phyloP scores from a whole-genome alignment of 2,797 vertebrate species.

The Channallabes apus region DNA sequence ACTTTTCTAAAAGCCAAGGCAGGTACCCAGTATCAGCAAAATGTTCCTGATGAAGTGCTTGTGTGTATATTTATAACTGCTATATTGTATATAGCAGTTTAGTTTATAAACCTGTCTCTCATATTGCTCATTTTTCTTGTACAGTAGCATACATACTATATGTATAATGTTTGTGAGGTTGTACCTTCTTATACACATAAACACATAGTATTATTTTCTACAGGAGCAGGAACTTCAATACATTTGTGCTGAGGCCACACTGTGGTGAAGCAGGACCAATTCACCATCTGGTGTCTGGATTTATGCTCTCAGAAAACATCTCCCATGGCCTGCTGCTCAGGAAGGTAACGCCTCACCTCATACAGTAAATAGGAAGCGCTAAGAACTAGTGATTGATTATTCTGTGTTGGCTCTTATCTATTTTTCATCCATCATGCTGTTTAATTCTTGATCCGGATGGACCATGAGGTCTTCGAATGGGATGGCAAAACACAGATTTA shows the following conservation, averaged over 20 bases:
- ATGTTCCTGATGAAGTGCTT: not conserved
- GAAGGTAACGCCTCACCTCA: constrained; percentile 76
- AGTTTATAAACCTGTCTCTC: not conserved
- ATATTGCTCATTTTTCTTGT: not conserved
- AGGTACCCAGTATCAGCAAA: no score
- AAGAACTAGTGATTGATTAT: not conserved
- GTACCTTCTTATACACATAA: not conserved
- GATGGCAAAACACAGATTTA: not conserved
- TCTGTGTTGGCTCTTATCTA: not conserved
- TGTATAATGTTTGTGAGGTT: constrained; percentile 8
- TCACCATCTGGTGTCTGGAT: constrained; percentile 94
- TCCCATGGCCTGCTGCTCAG: constrained; percentile 94
- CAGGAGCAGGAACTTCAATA: constrained; percentile 86
- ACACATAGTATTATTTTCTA: constrained; percentile 28
- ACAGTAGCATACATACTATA: not conserved
- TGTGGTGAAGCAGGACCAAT: constrained; percentile 97
- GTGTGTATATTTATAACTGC: not conserved
- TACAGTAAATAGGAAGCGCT: not conserved
- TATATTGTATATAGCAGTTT: not conserved
- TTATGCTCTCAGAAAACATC: constrained; percentile 96
- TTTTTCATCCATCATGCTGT: not conserved
- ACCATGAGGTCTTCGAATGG: not conserved
- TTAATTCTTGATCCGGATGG: not conserved
- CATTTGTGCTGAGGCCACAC: constrained; percentile 91
- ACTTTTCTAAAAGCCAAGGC: no score